Evolutionary conservation across 2,113 vertebrate genomes (phyloP).

Genomic region (Eublepharis macularius): DNA sequence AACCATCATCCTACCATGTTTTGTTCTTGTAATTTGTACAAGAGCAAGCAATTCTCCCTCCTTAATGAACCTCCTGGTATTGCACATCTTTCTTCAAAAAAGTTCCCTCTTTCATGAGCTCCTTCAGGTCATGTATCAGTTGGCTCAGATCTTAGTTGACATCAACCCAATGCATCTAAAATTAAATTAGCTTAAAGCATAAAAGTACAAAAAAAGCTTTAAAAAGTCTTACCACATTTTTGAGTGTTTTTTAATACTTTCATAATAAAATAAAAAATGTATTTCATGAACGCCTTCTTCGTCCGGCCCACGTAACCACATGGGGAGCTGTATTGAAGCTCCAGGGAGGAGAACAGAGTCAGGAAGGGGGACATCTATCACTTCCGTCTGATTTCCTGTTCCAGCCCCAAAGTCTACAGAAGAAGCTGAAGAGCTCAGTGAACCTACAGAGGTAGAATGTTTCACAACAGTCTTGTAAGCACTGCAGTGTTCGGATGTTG

Average conservation of each 20-base stretch:
- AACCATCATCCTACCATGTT: no score
- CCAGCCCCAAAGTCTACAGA: conserved; percentile 82
- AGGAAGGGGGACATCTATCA: conserved; percentile 86
- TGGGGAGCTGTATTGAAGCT: conserved; percentile 89
- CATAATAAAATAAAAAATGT: conserved; percentile 97
- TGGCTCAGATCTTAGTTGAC: background rate
- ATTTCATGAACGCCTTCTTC: conserved; percentile 98
- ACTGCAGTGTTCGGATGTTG: conserved; percentile 89
- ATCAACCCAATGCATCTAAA: background rate
- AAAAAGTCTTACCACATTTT: conserved; percentile 84
- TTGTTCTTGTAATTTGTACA: no score
- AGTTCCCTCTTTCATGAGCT: no score
- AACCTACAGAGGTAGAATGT: conserved; percentile 69
- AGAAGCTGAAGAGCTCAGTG: conserved; percentile 77
- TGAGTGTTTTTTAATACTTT: conserved; percentile 85
- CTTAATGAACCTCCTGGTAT: no score
- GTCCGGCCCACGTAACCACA: conserved; percentile 96
- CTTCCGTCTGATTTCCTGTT: conserved; percentile 71
- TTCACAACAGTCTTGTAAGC: conserved; percentile 91
- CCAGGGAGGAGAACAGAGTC: conserved; percentile 86
- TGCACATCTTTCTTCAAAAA: no score
- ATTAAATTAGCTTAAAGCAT: background rate
- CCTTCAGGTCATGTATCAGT: no score
- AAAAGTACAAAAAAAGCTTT: background rate
- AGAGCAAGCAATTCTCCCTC: no score